Base-by-base conservation (phyloP, 1,140 invertebrate genomes). In the Hylaeus volcanicus region DNA sequence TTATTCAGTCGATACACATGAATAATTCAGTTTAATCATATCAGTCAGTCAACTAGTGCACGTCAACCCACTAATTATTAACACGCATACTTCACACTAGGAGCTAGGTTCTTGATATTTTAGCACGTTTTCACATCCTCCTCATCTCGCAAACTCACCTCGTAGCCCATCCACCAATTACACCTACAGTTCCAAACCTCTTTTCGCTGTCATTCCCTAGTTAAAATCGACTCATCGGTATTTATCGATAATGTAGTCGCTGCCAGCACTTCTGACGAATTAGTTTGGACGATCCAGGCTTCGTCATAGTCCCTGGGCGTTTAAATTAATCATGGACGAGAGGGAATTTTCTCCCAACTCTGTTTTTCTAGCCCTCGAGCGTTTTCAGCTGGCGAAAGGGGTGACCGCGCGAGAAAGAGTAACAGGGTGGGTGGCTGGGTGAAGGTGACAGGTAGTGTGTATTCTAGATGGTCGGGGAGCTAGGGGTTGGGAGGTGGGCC, bases 271-370 rank as follows among this genome's bases (percentile, higher is more conserved):
- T 39, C 8, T 39, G 37, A 2, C 12, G 39, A 64, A 64, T 64
- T 64, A 64, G 61, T 64, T 43, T 5, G 14, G 12, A 39, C 61
- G 39, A 15, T 64, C 61, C 14, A 64, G 39, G 3, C 14, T 43
- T 1, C 9, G 11, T 37, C 60, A 5, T 37, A 39, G 60, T 37
- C 9, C 61, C 61, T 15, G 9, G 51, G 61, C 82, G 53, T 81
- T 78, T 77, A 84, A 82, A 82, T 84, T 68, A 84, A 84, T 84
- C 68, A 82, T 78, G 74, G 69, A 61, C 64, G 56, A 53, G 51
- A 6, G 39, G 15, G 12, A 14, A 5, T 15, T 15, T 41, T 6
- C 61, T 43, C 61, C 39, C 39, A 41, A 1, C 51, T 43, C 61
- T 64, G 53, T 76, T 58, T 76, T 68, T 45, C 53, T 65, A 75